Evolutionary conservation across 2,113 vertebrate genomes (phyloP), one percentile per base, ranked within the genome.

Genomic region (Antechinus flavipes): DNA sequence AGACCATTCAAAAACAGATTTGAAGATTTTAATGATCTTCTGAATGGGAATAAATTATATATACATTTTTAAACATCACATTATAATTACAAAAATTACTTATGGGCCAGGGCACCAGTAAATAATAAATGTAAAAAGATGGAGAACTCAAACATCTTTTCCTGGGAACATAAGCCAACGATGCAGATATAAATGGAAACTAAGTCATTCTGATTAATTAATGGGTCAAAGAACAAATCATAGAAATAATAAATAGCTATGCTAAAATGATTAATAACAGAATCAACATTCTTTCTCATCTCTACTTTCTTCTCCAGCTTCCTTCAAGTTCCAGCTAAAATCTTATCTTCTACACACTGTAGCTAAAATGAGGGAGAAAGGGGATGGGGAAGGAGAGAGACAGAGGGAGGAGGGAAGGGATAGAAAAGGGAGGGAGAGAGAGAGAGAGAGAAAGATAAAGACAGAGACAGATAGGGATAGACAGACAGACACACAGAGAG

Each of bases 1-100:
- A 84, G 19, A 84, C 68, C 68, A 84, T 42, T 23, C 19, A 23
- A 84, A 84, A 84, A 22, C 35, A 84, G 19, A 84, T 84, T 84
- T 84, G 68, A 42, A 84, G 19, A 42, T 42, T 84, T 84, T 84
- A 84, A 84, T 84, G 16, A 84, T 84, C 68, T 84, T 42, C 19
- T 42, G n/a, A 84, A 84, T 84, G 19, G n/a, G 19, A 84, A 84
- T 84, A 84, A 84, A 84, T 84, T 42, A 84, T 42, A 23, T 42
- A 8, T 6, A 23, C 19, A 84, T 84, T 42, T 61, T 84, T 42
- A 19, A 84, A 42, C 19, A 42, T 84, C n/a, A 8, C 35, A 84
- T 76, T 76, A 76, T 84, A 84, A 84, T 84, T 84, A 84, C 7
- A 84, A 84, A 84, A 84, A 84, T 84, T 84, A 84, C 68, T 84